phyloP scores from a whole-genome alignment of 2,113 vertebrate genomes.

The Collichthys lucidus region DNA sequence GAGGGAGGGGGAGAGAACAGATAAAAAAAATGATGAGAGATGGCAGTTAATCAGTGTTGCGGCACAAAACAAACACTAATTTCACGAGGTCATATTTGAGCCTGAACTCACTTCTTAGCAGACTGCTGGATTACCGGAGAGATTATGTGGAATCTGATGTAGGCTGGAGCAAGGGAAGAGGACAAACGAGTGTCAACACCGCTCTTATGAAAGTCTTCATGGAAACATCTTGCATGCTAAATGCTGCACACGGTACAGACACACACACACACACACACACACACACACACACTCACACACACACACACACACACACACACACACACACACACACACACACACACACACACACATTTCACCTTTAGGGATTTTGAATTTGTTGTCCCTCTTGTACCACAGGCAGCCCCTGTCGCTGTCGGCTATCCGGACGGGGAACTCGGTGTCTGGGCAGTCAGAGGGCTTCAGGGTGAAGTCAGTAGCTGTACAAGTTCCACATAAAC shows the following conservation, averaged over 20 bases:
- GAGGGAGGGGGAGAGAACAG: constrained; percentile 1
- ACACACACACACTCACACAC: constrained; percentile 9
- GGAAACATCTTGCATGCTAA: constrained; percentile 33
- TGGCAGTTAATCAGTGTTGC: constrained; percentile 22
- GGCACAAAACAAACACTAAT: constrained; percentile 42
- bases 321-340: not conserved
- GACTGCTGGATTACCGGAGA: constrained; percentile 95
- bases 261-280: not conserved
- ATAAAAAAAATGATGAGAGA: not conserved
- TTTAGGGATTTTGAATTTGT: constrained; percentile 98
- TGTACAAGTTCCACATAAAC: constrained; percentile 70
- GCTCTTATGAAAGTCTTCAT: constrained; percentile 2
- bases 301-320: not conserved
- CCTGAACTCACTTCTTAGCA: constrained; percentile 91
- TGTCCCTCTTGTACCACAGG: constrained; percentile 98
- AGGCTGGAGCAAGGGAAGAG: constrained; percentile 84
- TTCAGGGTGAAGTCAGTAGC: constrained; percentile 95
- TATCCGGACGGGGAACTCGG: constrained; percentile 90
- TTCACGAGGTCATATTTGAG: constrained; percentile 18
- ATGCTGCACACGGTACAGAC: not conserved
- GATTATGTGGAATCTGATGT: constrained; percentile 95
- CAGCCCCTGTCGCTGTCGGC: constrained; percentile 87
- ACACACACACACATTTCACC: constrained; percentile 77
- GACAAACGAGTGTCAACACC: constrained; percentile 53
- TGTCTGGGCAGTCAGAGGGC: constrained; percentile 90